These are phyloP conservation scores for Echinometra lucunter DNA, from an alignment of 53 echinoderm and acorn worm genomes.

Conservation along the genomic window DNA sequence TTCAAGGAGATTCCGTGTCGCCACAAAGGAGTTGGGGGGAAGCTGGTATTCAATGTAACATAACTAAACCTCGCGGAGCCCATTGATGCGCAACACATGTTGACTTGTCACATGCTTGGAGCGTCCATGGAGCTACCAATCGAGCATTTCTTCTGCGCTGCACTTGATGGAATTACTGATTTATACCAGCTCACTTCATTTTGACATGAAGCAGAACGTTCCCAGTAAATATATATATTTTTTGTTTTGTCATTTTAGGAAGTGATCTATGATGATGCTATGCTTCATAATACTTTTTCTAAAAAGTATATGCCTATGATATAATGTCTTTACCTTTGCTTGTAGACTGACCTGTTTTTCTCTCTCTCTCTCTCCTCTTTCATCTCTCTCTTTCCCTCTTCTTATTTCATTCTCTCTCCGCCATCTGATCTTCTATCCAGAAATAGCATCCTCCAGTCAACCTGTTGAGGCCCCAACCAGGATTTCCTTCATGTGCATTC, in stretches of 20 bases:
- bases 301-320: too few relatives aligned
- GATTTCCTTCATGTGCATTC: conserved; percentile 41
- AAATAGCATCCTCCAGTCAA: neutral
- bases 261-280: neutral
- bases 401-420: neutral
- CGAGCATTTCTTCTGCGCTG: neutral
- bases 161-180: too few relatives aligned
- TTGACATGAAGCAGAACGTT: too few relatives aligned
- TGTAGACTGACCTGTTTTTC: neutral
- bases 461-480: conserved; percentile 23
- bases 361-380: neutral
- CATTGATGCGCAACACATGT: conserved; percentile 55
- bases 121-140: too few relatives aligned
- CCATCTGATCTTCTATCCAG: neutral
- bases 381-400: neutral
- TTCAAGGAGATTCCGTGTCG: neutral
- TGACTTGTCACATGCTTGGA: conserved; percentile 39
- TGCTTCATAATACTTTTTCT: too few relatives aligned
- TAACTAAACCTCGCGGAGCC: neutral
- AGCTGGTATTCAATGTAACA: conserved; percentile 11
- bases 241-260: neutral
- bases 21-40: neutral
- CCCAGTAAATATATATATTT: too few relatives aligned
- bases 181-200: too few relatives aligned
- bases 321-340: neutral